Conservation (phyloP, 2,113 vertebrate species). For the Scopus umbretta region DNA sequence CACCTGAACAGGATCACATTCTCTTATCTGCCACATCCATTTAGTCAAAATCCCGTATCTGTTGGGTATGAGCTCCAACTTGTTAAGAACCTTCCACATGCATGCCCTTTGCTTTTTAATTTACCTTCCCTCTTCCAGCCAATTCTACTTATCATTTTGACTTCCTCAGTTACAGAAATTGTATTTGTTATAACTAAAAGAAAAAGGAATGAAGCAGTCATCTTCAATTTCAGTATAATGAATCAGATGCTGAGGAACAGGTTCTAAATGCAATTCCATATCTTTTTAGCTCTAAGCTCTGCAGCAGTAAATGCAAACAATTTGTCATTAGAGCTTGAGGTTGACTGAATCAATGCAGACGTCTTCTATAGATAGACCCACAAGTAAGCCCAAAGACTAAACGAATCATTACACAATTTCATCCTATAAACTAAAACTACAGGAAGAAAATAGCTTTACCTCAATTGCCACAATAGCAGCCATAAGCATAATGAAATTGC, state of each 20-base stretch:
- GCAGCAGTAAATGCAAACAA: not conserved
- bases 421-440: not conserved
- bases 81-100: not conserved
- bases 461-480: not conserved
- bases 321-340: not conserved
- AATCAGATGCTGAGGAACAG: not conserved
- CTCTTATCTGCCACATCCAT: not conserved
- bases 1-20: not conserved
- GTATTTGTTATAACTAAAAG: not conserved
- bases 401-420: not conserved
- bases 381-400: not conserved
- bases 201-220: not conserved
- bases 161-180: not conserved
- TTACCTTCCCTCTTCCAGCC: not conserved
- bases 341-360: not conserved
- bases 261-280: not conserved
- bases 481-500: not conserved
- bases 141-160: not conserved
- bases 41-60: not conserved
- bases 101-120: not conserved
- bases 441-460: not conserved
- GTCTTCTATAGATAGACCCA: not conserved
- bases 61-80: not conserved
- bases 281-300: not conserved
- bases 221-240: not conserved